Percentiles rank a stretch among this genome's conserved stretches.
phyloP scores from a whole-genome alignment of 2,113 vertebrate species.

The Talpa occidentalis region DNA sequence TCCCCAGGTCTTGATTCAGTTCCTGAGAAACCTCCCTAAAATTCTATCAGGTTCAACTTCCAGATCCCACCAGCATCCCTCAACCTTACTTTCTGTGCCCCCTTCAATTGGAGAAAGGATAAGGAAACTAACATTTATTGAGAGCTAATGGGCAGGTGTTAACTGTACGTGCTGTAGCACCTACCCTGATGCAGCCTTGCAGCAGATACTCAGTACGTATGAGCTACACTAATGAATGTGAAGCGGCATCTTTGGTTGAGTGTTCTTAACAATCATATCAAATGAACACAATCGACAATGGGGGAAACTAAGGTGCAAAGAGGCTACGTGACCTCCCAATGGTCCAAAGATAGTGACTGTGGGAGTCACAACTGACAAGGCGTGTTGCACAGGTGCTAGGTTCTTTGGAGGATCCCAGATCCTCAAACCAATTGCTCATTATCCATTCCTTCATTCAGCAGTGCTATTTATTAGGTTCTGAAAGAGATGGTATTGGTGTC shows the following conservation, averaged over 20 bases:
- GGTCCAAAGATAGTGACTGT: rapidly evolving
- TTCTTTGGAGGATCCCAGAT: background rate
- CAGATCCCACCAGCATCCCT: background rate
- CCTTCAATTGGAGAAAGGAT: background rate
- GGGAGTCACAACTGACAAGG: background rate
- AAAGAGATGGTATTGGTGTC: rapidly evolving
- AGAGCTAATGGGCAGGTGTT: background rate
- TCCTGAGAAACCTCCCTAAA: background rate
- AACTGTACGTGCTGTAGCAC: rapidly evolving
- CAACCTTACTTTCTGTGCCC: background rate
- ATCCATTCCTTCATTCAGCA: background rate
- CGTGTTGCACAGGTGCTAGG: background rate
- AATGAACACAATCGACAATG: background rate
- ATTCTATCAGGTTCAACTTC: background rate
- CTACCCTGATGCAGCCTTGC: rapidly evolving
- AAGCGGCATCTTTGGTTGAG: background rate
- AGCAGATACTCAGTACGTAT: no score
- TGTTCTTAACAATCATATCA: background rate
- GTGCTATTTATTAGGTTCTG: background rate
- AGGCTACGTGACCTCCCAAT: background rate
- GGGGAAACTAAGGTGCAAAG: background rate
- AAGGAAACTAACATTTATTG: background rate
- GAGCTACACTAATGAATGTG: background rate
- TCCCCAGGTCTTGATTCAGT: background rate
- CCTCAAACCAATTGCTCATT: background rate